Base-by-base conservation (phyloP, 2,888 invertebrate genomes). In the Drosophila nigricruria region DNA sequence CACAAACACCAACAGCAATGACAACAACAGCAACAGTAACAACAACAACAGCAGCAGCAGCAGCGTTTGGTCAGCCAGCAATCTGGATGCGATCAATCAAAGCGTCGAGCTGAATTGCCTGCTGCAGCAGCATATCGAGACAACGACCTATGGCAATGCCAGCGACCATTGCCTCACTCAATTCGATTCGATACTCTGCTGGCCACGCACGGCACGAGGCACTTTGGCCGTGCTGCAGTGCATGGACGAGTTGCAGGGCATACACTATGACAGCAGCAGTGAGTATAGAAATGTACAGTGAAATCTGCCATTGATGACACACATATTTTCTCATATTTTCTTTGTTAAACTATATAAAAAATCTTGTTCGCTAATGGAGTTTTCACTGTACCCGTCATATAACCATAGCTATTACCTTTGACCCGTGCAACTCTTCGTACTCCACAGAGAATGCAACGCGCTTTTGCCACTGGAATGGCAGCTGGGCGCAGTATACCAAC, bases 211-310 rank as follows among this genome's bases (percentile, higher is more conserved):
- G 2, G 94, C 94, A 0, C 94, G 95, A 72, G 96, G 96, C 75
- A 94, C 95, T 0, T 92, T 95, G 56, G 96, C 96, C 1, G 93
- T 95, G 30, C 94, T 97, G 77, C 95, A 96, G 53, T 98, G 98
- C 92, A 96, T 97, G 90, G 95, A 95, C 52, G 96, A 97, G 88
- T 94, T 97, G 66, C 94, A 96, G 80, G 96, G 96, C 69, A 95
- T 97, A 65, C 94, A 94, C 79, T 97, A 97, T 90, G 97, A 97
- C 91, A 95, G 95, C 75, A 95, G 96, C 91, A 95, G 97, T 97
- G 93, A 97, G 97, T 96, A 81, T 14, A 30, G 16, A 14, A 0
- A 16, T 10, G 5, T 52, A 34, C 34, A 52, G 49, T 32, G 49
- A 49, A 49, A 1, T 0, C 30, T 25, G 34, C 5, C n/a, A 23